A percentile compares a stretch with the other conserved stretches of the same genome.
These are phyloP conservation scores for Symphodus melops DNA, from an alignment of 2,113 vertebrate species.

Conservation along the genomic window DNA sequence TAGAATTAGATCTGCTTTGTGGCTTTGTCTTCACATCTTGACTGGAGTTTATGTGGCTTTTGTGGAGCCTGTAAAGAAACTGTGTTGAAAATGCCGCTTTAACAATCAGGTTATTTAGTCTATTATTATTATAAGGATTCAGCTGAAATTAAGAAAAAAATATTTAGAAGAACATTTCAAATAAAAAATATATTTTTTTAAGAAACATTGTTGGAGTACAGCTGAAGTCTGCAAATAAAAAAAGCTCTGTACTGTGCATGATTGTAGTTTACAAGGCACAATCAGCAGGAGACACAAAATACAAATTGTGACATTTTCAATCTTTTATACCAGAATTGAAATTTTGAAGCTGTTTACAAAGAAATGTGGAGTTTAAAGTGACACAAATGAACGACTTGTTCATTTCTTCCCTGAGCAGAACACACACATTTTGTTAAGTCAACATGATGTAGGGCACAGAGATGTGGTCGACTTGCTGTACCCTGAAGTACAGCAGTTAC, in stretches of 20 bases:
- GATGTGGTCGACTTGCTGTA: conserved; percentile 3
- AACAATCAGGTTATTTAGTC: neutral
- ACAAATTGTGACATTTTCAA: no score
- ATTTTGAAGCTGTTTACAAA: no score
- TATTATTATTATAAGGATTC: no score
- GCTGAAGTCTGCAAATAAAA: no score
- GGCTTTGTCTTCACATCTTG: neutral
- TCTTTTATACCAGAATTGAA: no score
- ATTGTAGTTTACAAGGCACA: neutral
- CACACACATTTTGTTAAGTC: neutral
- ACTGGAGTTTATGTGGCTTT: neutral
- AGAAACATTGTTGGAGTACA: no score
- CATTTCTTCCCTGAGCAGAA: conserved; percentile 1
- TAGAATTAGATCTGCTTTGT: conserved; percentile 24
- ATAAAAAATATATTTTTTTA: neutral
- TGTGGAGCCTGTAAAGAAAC: neutral
- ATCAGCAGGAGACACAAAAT: neutral
- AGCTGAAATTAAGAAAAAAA: neutral
- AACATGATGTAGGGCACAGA: conserved; percentile 6
- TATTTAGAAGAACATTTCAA: neutral
- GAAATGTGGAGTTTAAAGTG: no score
- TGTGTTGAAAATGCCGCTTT: neutral
- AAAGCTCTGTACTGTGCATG: neutral
- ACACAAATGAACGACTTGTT: no score
- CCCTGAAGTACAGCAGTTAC: conserved; percentile 17